These are phyloP conservation scores for Vanessa tameamea DNA, from an alignment of 1,140 invertebrate genomes.

Conservation along the genomic window DNA sequence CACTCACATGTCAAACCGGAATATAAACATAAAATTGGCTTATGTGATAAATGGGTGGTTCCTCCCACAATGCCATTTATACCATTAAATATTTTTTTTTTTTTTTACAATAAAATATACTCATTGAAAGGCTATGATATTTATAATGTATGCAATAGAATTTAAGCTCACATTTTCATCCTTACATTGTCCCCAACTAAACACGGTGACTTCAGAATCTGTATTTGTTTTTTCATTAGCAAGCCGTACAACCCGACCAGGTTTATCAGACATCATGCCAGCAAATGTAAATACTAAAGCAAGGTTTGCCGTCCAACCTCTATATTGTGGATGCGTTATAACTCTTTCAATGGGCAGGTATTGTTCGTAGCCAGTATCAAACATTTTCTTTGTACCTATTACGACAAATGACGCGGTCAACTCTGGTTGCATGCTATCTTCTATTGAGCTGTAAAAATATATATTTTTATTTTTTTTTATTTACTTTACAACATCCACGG, in stretches of 20 bases:
- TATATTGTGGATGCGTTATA: constrained; percentile 51
- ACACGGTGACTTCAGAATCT: constrained; percentile 51
- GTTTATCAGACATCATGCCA: constrained; percentile 61
- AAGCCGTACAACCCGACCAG: constrained; percentile 50
- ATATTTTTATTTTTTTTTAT: no score
- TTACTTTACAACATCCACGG: no score
- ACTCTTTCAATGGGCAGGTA: constrained; percentile 61
- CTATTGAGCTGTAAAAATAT: constrained; percentile 26
- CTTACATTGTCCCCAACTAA: constrained; percentile 59
- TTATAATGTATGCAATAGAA: not conserved
- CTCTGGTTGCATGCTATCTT: constrained; percentile 40
- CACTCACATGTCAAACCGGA: no score
- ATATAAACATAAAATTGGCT: no score
- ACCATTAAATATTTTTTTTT: no score
- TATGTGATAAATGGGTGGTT: no score
- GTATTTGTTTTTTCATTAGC: constrained; percentile 45
- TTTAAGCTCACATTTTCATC: constrained; percentile 38
- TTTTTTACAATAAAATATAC: no score
- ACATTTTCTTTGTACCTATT: constrained; percentile 60
- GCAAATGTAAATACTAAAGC: constrained; percentile 58
- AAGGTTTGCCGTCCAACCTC: constrained; percentile 51
- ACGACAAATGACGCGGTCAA: constrained; percentile 60
- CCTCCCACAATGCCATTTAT: no score
- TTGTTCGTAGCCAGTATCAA: constrained; percentile 46
- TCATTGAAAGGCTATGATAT: no score